These are phyloP conservation scores for Sciurus vulgaris DNA, from an alignment of 2,797 vertebrate genomes.

Conservation along the genomic window DNA sequence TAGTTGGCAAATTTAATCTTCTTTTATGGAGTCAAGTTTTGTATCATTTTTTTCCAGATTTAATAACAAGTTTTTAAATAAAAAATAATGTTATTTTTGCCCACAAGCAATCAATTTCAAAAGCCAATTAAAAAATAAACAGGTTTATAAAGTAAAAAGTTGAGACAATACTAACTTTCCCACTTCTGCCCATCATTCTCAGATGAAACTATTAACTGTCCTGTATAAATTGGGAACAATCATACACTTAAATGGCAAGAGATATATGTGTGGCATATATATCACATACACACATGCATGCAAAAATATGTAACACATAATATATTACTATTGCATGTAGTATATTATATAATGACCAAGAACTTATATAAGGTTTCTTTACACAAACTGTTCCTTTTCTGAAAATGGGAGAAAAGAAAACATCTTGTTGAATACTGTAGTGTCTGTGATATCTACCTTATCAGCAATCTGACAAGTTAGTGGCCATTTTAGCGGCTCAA, in stretches of 20 bases:
- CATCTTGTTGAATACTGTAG: neutral
- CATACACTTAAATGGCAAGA: neutral
- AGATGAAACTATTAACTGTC: neutral
- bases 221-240: conserved; percentile 2
- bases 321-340: neutral
- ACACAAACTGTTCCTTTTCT: neutral
- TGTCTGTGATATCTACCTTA: neutral
- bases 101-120: neutral
- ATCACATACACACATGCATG: neutral
- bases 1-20: neutral
- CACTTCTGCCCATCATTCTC: neutral
- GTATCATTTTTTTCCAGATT: neutral
- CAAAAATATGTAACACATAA: neutral
- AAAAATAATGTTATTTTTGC: conserved; percentile 11
- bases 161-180: neutral
- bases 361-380: neutral
- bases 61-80: neutral
- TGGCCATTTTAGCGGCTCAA: neutral
- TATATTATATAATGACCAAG: neutral
- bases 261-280: neutral
- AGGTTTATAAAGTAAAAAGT: conserved; percentile 34
- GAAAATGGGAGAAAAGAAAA: neutral
- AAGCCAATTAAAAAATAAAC: neutral
- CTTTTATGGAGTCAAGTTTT: conserved; percentile 12
- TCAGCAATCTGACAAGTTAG: neutral